These are phyloP conservation scores for Hiodon tergisus DNA, from an alignment of 2,113 vertebrate species.

Conservation along the genomic window DNA sequence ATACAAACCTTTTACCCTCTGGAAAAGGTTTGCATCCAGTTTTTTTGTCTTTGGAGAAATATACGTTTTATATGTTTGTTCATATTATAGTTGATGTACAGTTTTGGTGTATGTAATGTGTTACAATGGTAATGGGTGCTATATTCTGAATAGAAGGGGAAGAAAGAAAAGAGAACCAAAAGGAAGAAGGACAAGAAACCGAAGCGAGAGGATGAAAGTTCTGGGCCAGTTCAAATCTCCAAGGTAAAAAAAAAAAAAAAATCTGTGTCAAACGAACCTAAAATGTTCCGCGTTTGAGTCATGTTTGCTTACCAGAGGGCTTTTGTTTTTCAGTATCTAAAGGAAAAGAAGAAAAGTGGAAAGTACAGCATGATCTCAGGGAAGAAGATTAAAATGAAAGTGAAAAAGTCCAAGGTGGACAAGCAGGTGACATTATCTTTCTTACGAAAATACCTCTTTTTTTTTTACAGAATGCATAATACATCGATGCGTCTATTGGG, in stretches of 20 bases:
- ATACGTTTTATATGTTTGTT: background rate
- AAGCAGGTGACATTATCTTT: slow-evolving; percentile 67
- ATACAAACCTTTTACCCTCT: no score
- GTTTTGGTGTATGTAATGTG: background rate
- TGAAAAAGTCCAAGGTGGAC: slow-evolving; percentile 86
- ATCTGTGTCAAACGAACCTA: background rate
- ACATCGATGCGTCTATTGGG: no score
- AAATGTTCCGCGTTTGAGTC: no score
- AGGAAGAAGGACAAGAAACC: slow-evolving; percentile 79
- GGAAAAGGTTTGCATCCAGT: no score
- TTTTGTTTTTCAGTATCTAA: slow-evolving; percentile 69
- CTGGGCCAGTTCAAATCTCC: slow-evolving; percentile 79
- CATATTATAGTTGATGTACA: background rate
- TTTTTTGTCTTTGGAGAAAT: background rate
- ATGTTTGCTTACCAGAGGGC: no score
- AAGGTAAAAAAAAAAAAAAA: slow-evolving; percentile 61
- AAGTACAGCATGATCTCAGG: slow-evolving; percentile 90
- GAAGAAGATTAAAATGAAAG: slow-evolving; percentile 89
- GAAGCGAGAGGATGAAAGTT: slow-evolving; percentile 60
- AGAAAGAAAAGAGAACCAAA: slow-evolving; percentile 77
- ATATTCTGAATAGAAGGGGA: slow-evolving; percentile 63
- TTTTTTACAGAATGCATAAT: no score
- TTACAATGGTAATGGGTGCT: background rate
- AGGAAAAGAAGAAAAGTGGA: slow-evolving; percentile 76
- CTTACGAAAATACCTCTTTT: no score